Evolutionary conservation across 2,113 vertebrate genomes (phyloP).

Genomic region (Fulica atra): DNA sequence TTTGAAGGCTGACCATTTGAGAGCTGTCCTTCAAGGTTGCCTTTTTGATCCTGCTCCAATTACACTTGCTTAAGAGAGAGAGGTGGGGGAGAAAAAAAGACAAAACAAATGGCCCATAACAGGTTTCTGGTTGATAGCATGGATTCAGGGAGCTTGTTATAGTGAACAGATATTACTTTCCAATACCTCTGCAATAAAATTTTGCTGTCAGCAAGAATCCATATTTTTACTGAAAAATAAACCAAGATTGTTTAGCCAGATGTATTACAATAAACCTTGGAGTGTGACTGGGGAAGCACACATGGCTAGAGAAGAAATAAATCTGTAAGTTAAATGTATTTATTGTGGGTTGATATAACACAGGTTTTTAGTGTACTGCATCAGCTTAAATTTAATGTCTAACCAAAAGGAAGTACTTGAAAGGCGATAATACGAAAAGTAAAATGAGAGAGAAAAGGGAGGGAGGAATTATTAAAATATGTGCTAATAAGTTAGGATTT

Average conservation of each 20-base stretch:
- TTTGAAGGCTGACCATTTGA: constrained; percentile 8
- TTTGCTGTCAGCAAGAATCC: constrained; percentile 11
- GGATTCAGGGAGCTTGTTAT: constrained; percentile 18
- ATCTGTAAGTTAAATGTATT: not conserved
- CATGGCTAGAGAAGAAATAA: not conserved
- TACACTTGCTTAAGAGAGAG: not conserved
- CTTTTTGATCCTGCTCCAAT: not conserved
- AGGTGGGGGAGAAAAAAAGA: rapidly evolving
- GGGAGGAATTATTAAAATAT: not conserved
- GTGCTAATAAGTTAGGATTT: constrained; percentile 7
- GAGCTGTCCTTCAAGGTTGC: not conserved
- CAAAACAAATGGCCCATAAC: constrained; percentile 4
- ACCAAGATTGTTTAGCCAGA: constrained; percentile 9
- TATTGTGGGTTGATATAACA: not conserved
- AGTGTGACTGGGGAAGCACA: not conserved
- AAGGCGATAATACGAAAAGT: not conserved
- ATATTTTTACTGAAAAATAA: constrained; percentile 47
- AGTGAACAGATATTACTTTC: constrained; percentile 2
- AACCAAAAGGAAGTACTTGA: not conserved
- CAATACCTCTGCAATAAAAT: constrained; percentile 16
- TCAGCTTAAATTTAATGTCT: not conserved
- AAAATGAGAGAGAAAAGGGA: not conserved
- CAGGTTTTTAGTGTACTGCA: not conserved
- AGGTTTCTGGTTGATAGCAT: not conserved
- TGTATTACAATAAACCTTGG: constrained; percentile 13